Base-by-base conservation (phyloP, 1,140 invertebrate genomes). In the Phthorimaea operculella region DNA sequence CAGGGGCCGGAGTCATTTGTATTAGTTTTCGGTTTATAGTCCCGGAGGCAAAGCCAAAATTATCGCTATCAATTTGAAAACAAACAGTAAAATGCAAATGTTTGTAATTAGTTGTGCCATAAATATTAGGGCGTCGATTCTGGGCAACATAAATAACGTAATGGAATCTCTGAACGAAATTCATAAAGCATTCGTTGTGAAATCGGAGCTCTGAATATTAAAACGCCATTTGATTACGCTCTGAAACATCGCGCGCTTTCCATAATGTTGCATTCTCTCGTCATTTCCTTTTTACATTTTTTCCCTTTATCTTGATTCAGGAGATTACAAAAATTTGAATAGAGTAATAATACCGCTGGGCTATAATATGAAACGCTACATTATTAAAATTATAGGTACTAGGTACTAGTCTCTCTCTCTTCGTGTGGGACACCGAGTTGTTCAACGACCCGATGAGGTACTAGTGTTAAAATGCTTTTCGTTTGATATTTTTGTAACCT, bases 61-160 rank as follows among this genome's bases (percentile, higher is more conserved):
- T 47, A 47, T 47, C 5, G 44, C n/a, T 47, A 47, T 58, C 58
- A 15, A 44, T 59, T 47, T 48, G 54, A 60, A 73, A 75, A 73
- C 60, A 68, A 72, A 68, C 63, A 73, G 50, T 65, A 63, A 70
- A 72, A 72, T 72, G 62, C 63, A 73, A 75, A 75, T 72, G 64
- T 49, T 58, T 61, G 62, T 74, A 70, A 72, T 76, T 76, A 70
- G 60, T 64, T 54, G 50, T 55, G 52, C 50, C 62, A 70, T 74
- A 74, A 72, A 72, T 70, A 67, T 62, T 48, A 59, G 54, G 18
- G 52, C 50, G 53, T 64, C 67, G 58, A 67, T 64, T 68, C 53
- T 14, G 55, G 56, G 57, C 49, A 54, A 54, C 55, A 64, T 74
- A 72, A 72, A 72, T 72, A 72, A 75, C 54, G 58, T 57, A 71